Percentiles rank a stretch among this genome's conserved stretches.
Conservation (phyloP, 2,888 invertebrate genomes). For the Cephus rjabovi region DNA sequence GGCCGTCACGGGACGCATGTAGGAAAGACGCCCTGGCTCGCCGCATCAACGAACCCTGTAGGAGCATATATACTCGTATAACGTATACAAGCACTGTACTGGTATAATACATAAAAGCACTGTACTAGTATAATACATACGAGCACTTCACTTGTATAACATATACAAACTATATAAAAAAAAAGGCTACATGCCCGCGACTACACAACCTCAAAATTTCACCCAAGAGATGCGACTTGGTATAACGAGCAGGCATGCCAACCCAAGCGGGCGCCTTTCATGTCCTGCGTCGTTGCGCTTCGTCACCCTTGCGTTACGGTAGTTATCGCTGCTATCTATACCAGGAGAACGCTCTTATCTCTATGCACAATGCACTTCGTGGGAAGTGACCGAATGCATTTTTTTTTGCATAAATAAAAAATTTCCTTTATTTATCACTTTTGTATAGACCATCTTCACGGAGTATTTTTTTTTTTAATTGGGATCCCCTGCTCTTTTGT, state of each 20-base stretch:
- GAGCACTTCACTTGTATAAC: background rate
- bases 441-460: no score
- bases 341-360: background rate
- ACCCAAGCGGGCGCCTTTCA: slow-evolving; percentile 27
- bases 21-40: background rate
- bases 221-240: background rate
- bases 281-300: slow-evolving; percentile 27
- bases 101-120: background rate
- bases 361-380: background rate
- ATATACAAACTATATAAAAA: background rate
- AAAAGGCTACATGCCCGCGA: no score
- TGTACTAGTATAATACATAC: background rate
- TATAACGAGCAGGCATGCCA: background rate
- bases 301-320: slow-evolving; percentile 27
- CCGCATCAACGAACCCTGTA: background rate
- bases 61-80: background rate
- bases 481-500: background rate
- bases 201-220: background rate
- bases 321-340: slow-evolving; percentile 25
- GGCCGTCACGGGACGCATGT: background rate
- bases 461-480: background rate
- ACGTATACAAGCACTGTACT: background rate
- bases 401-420: background rate
- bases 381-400: background rate
- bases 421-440: no score